Base-by-base conservation (phyloP, 2,888 invertebrate genomes). In the Scaptomyza parva region DNA sequence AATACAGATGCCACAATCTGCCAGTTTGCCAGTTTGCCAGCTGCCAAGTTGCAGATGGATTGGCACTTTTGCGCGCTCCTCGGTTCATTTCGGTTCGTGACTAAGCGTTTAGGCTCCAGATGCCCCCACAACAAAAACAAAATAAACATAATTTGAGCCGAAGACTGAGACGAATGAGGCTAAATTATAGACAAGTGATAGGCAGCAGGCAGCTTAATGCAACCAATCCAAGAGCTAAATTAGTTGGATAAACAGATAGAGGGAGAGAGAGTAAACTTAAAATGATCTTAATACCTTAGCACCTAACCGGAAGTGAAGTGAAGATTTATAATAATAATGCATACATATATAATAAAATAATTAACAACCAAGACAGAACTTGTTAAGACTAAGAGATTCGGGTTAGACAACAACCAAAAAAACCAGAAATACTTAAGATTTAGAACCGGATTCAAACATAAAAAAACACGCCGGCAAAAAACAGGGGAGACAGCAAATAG, bases 371-470 rank as follows among this genome's bases (percentile, higher is more conserved):
- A 48, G 18, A 58, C 54, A 60, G 45, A 63, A 55, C 66, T 60
- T 67, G 64, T 62, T 72, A 53, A 47, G 54, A 45, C 37, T 37
- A 20, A 40, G 28, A 65, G 20, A 53, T 30, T 30, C 17, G 37
- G 37, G 30, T 11, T 47, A 12, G 8, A 18, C 33, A 41, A 51
- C 28, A 37, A 17, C 9, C n/a, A 30, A n/a, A 41, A 26, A 76
- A 86, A 88, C 86, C 70, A 80, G 86, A 83, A 86, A 83, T 74
- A 47, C 39, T 60, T 55, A 65, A 70, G 70, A 72, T 35, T 61
- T 69, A 87, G 80, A 83, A 79, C 83, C 83, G 88, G 83, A 86
- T 88, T 74, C 65, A 64, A 85, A 71, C 82, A 64, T 78, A 78
- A 81, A 77, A 87, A 81, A 77, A 67, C 52, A 59, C 41, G 51